These are phyloP conservation scores for Dasyornis broadbenti DNA, from an alignment of 2,113 vertebrate species.

Conservation along the genomic window DNA sequence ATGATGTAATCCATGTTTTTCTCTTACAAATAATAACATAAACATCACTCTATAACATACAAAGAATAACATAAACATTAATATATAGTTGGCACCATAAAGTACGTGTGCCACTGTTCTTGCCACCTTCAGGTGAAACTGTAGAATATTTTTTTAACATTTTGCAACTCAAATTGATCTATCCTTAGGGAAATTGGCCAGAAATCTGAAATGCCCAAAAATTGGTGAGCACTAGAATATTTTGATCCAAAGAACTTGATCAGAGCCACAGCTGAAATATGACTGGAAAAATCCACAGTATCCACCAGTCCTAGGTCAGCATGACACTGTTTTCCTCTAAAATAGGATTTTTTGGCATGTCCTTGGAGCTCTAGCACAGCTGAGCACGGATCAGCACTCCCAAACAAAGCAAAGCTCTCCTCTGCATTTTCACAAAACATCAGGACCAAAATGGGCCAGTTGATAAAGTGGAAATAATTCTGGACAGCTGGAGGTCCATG, in stretches of 20 bases:
- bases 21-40: background rate
- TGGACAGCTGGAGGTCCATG: background rate
- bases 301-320: background rate
- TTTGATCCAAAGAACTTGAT: background rate
- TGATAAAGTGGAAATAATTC: background rate
- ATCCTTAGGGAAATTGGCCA: background rate
- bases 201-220: background rate
- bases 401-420: background rate
- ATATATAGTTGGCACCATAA: background rate
- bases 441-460: background rate
- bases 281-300: background rate
- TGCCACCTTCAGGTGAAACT: background rate
- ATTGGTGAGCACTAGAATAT: background rate
- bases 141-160: background rate
- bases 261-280: background rate
- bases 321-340: background rate
- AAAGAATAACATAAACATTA: background rate
- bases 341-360: background rate
- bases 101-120: background rate
- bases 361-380: background rate
- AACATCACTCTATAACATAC: background rate
- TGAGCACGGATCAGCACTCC: background rate
- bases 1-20: background rate
- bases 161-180: background rate
- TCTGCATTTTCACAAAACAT: background rate